phyloP scores from a whole-genome alignment of 2,888 invertebrate species.

The Neoscelio sp. region DNA sequence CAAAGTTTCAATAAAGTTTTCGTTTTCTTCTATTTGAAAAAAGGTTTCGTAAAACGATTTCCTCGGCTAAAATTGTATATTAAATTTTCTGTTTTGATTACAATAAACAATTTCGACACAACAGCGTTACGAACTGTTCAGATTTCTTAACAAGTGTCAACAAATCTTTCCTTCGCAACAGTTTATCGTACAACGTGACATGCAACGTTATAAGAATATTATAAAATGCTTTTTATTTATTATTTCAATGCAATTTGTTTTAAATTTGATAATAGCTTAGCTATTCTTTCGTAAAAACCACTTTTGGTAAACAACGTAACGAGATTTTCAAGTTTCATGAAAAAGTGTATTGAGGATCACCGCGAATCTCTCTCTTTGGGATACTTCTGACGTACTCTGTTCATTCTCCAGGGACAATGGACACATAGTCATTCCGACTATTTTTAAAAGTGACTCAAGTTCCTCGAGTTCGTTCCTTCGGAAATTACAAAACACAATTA shows the following conservation, averaged over 20 bases:
- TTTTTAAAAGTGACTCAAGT: too few relatives aligned
- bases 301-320: background rate
- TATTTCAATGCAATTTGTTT: too few relatives aligned
- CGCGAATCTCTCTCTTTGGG: too few relatives aligned
- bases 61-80: slow-evolving; percentile 11
- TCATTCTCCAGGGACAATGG: too few relatives aligned
- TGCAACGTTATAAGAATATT: background rate
- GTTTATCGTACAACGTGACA: background rate
- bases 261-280: too few relatives aligned
- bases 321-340: background rate
- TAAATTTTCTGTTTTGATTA: slow-evolving; percentile 26
- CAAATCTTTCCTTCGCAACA: background rate
- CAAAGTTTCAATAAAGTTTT: slow-evolving; percentile 3
- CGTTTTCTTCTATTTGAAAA: background rate
- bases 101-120: slow-evolving; percentile 15
- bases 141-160: slow-evolving; percentile 14
- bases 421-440: too few relatives aligned
- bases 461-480: too few relatives aligned
- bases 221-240: background rate
- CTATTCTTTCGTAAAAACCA: background rate
- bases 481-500: too few relatives aligned
- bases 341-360: too few relatives aligned
- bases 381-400: too few relatives aligned
- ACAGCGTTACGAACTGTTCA: slow-evolving; percentile 16
- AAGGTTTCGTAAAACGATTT: slow-evolving; percentile 13